These are phyloP conservation scores for Xanthorhoe spadicearia DNA, from an alignment of 2,888 invertebrate genomes.

Conservation along the genomic window DNA sequence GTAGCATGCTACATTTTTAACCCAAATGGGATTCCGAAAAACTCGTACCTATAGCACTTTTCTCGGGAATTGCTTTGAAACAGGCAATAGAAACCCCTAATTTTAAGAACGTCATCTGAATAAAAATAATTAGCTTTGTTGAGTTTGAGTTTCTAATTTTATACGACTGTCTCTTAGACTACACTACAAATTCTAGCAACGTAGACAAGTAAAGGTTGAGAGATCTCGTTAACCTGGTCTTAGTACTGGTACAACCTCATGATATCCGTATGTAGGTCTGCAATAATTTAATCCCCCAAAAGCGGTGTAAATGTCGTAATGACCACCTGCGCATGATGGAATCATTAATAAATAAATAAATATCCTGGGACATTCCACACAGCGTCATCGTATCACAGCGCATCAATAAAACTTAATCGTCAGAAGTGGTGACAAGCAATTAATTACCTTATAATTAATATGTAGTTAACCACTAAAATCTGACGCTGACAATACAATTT, in stretches of 20 bases:
- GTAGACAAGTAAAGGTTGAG: conserved; percentile 23
- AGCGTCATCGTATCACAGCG: no score
- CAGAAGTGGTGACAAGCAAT: not conserved
- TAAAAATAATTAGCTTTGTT: no score
- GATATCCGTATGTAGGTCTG: conserved; percentile 28
- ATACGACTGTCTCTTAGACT: conserved; percentile 5
- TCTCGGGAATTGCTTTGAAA: no score
- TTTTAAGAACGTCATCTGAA: no score
- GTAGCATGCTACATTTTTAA: no score
- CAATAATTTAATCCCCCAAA: conserved; percentile 42
- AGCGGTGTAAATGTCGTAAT: conserved; percentile 26
- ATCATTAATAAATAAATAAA: no score
- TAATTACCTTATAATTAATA: no score
- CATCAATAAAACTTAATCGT: no score
- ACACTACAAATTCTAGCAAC: conserved; percentile 15
- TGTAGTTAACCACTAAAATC: not conserved
- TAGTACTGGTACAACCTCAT: conserved; percentile 25
- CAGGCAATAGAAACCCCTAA: no score
- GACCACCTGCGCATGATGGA: conserved; percentile 29
- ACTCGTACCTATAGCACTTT: no score
- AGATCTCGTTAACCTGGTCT: conserved; percentile 43
- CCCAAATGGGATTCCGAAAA: no score
- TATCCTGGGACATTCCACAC: no score
- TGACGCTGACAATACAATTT: conserved; percentile 3
- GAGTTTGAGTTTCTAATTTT: not conserved